Evolutionary conservation across 2,888 invertebrate species (phyloP).

Genomic region (Eretmocerus hayati): DNA sequence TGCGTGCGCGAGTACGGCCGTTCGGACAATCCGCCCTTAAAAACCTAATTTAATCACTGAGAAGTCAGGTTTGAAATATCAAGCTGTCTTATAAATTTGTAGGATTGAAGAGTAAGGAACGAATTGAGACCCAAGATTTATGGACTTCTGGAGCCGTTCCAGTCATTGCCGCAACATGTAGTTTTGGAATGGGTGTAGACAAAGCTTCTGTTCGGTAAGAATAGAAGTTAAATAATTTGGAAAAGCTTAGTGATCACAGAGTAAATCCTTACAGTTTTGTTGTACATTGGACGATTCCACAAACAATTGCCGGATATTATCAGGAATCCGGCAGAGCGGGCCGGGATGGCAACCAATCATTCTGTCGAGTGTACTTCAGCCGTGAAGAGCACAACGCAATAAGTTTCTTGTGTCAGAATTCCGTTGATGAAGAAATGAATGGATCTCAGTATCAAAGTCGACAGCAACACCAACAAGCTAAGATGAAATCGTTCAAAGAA

Average conservation of each 20-base stretch:
- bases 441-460: conserved; percentile 7
- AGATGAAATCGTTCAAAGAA: conserved; percentile 70
- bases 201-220: conserved; percentile 78
- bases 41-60: background rate
- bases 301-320: conserved; percentile 93
- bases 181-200: conserved; percentile 99
- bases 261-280: conserved; percentile 63
- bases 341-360: conserved; percentile 82
- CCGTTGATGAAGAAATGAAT: conserved; percentile 14
- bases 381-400: conserved; percentile 37
- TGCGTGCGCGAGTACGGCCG: too few relatives aligned
- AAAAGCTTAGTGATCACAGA: background rate
- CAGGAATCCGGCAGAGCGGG: conserved; percentile 96
- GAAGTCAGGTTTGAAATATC: background rate
- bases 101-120: conserved; percentile 66
- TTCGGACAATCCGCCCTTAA: background rate
- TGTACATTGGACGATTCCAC: conserved; percentile 92
- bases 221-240: background rate
- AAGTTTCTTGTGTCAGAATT: conserved; percentile 30
- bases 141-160: conserved; percentile 87
- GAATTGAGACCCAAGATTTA: conserved; percentile 75
- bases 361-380: conserved; percentile 80
- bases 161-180: conserved; percentile 93
- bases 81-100: conserved; percentile 3
- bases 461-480: conserved; percentile 26